These are phyloP conservation scores for Scyliorhinus canicula DNA, from an alignment of 2,797 vertebrate genomes.

Conservation along the genomic window DNA sequence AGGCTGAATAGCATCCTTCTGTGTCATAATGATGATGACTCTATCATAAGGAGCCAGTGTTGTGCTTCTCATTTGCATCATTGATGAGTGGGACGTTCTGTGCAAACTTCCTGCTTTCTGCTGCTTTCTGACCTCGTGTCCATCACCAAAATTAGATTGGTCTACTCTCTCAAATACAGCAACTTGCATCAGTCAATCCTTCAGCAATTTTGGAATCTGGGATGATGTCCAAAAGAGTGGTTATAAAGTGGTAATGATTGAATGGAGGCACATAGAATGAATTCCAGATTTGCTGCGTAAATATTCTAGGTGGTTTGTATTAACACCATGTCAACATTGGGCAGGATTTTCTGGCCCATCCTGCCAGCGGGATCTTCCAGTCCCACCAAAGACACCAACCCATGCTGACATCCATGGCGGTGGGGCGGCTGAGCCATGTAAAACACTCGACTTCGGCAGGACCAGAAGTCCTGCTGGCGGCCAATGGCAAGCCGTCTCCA, in stretches of 20 bases:
- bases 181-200: background rate
- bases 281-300: background rate
- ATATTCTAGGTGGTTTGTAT: background rate
- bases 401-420: too few species aligned
- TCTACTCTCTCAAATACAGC: background rate
- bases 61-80: background rate
- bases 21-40: background rate
- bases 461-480: too few species aligned
- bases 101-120: background rate
- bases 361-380: too few species aligned
- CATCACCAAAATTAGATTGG: background rate
- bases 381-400: too few species aligned
- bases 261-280: background rate
- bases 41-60: background rate
- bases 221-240: background rate
- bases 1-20: background rate
- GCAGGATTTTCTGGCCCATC: too few species aligned
- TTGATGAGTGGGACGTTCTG: background rate
- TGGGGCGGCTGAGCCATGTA: too few species aligned
- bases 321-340: background rate
- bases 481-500: too few species aligned
- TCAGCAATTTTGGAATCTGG: background rate
- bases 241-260: background rate
- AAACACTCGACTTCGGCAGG: too few species aligned
- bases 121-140: background rate